Percentiles rank a stretch among this genome's conserved stretches.
phyloP scores from a whole-genome alignment of 2,797 vertebrate genomes.

The Chanos chanos region DNA sequence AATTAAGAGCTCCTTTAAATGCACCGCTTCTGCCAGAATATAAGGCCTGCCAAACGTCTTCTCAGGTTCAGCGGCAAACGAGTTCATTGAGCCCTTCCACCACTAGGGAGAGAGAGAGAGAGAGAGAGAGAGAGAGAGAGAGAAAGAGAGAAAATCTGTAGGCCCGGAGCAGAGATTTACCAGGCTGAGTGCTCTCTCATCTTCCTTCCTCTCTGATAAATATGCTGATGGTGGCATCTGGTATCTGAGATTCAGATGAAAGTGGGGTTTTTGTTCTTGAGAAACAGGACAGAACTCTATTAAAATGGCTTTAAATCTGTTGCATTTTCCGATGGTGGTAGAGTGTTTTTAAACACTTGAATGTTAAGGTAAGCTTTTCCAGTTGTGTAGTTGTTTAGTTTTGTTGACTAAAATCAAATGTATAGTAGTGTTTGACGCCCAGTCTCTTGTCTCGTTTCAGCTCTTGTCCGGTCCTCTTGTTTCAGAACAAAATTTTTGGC shows the following conservation, averaged over 20 bases:
- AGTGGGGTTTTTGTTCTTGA: conserved; percentile 35
- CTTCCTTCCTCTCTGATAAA: conserved; percentile 44
- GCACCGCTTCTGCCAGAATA: conserved; percentile 53
- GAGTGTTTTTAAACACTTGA: not conserved
- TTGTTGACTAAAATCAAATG: too few relatives aligned
- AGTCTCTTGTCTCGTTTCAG: conserved; percentile 24
- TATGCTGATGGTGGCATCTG: conserved; percentile 48
- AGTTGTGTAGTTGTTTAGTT: too few relatives aligned
- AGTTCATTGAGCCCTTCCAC: conserved; percentile 52
- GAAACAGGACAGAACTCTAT: conserved; percentile 18
- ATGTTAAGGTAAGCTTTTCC: too few relatives aligned
- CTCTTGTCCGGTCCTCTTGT: conserved; percentile 15
- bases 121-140: not conserved
- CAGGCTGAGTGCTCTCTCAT: too few relatives aligned
- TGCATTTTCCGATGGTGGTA: not conserved
- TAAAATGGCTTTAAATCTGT: not conserved
- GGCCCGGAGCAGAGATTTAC: conserved; percentile 15
- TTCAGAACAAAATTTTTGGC: conserved; percentile 28
- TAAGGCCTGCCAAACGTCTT: conserved; percentile 61
- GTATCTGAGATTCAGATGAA: conserved; percentile 45
- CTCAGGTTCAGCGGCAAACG: conserved; percentile 58
- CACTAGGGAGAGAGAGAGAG: not conserved
- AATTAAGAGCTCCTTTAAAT: conserved; percentile 64
- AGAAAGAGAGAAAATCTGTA: not conserved
- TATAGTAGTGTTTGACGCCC: too few relatives aligned